Conservation (phyloP, 30 jellyfish, hydroid and myxozoan species). For the Turritopsis rubra region DNA sequence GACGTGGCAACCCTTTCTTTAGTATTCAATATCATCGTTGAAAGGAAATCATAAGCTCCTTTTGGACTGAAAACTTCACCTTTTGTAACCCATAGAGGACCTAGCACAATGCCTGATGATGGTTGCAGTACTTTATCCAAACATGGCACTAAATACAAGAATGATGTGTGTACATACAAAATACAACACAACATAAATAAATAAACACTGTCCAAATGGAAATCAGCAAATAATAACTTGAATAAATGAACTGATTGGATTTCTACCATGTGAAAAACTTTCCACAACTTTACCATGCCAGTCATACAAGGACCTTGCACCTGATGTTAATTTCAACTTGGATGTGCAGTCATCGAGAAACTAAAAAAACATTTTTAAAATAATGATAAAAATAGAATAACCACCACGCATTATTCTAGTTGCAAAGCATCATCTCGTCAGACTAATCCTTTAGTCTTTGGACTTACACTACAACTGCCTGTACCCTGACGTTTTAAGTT, state of each 20-base stretch:
- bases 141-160: constrained; percentile 36
- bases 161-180: neutral
- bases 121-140: constrained; percentile 40
- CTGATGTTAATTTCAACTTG: constrained; percentile 43
- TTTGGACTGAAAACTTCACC: constrained; percentile 82
- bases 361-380: constrained; percentile 21
- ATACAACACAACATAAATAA: neutral
- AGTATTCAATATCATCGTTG: constrained; percentile 24
- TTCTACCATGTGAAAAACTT: constrained; percentile 43
- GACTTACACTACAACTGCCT: no score
- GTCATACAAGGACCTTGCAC: constrained; percentile 52
- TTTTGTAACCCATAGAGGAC: constrained; percentile 84
- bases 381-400: neutral
- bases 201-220: no score
- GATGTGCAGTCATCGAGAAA: constrained; percentile 56
- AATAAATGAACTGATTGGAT: neutral
- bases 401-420: neutral
- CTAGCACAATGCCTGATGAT: constrained; percentile 38
- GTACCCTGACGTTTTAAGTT: no score
- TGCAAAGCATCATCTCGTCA: neutral
- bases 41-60: constrained; percentile 52
- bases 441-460: no score
- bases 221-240: neutral
- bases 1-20: constrained; percentile 20
- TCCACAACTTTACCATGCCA: constrained; percentile 50